Evolutionary conservation across 2,888 invertebrate genomes (phyloP).

Genomic region (Tridacna gigas): DNA sequence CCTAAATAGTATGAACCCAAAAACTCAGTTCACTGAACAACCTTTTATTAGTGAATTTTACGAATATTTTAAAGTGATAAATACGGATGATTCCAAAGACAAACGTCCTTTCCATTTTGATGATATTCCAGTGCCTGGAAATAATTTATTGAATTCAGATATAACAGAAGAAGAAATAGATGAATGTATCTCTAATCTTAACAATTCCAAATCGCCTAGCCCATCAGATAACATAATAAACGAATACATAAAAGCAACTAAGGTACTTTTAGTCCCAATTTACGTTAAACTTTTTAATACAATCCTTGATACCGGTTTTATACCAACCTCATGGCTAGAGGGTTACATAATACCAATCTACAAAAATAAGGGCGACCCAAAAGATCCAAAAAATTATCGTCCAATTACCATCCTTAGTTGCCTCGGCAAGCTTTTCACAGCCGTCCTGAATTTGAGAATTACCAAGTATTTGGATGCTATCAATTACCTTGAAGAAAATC

Average conservation of each 20-base stretch:
- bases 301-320: slow-evolving; percentile 38
- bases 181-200: slow-evolving; percentile 31
- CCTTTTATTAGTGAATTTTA: slow-evolving; percentile 6
- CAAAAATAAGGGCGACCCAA: no score
- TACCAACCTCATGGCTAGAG: slow-evolving; percentile 32
- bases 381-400: no score
- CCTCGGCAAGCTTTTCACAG: no score
- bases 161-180: slow-evolving; percentile 38
- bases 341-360: no score
- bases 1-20: no score
- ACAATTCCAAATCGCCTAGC: slow-evolving; percentile 41
- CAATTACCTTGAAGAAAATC: no score
- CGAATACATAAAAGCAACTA: slow-evolving; percentile 51
- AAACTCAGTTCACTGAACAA: no score
- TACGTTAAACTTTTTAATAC: no score
- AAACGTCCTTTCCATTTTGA: no score
- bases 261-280: slow-evolving; percentile 21
- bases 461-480: no score
- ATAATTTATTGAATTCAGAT: slow-evolving; percentile 22
- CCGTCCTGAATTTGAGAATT: no score
- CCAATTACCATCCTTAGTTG: no score
- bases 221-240: slow-evolving; percentile 43
- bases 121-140: neutral
- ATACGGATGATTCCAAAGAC: neutral
- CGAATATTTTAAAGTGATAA: slow-evolving; percentile 16